Conservation (phyloP, 1,140 invertebrate species). For the Acromyrmex heyeri region DNA sequence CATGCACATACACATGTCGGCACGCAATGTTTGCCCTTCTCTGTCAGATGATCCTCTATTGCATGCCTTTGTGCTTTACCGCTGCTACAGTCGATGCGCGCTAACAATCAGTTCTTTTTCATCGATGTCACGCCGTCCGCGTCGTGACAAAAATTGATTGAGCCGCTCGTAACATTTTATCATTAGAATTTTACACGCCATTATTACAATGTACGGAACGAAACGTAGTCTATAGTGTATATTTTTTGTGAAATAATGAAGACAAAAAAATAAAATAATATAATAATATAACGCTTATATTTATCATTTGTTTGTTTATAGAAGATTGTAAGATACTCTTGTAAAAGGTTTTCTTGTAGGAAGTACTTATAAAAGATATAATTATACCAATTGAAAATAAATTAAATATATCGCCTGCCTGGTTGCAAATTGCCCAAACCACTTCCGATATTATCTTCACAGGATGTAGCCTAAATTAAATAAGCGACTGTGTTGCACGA, state of each 20-base stretch:
- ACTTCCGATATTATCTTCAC: conserved; percentile 49
- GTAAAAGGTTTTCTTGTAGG: neutral
- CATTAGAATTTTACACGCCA: conserved; percentile 19
- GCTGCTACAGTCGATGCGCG: conserved; percentile 58
- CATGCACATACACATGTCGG: conserved; percentile 69
- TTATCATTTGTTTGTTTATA: neutral
- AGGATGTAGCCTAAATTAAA: conserved; percentile 66
- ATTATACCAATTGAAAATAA: conserved; percentile 18
- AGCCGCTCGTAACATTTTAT: conserved; percentile 15
- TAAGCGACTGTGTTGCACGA: conserved; percentile 52
- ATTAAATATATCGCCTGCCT: conserved; percentile 2
- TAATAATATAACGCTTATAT: neutral
- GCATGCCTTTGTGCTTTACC: conserved; percentile 75
- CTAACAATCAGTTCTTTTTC: conserved; percentile 24
- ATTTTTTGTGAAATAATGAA: neutral
- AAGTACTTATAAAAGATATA: neutral
- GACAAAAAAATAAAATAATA: neutral
- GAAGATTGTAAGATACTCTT: neutral
- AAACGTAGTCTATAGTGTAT: neutral
- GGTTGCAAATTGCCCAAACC: conserved; percentile 19
- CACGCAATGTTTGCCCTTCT: conserved; percentile 66
- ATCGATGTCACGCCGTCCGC: neutral
- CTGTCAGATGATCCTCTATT: conserved; percentile 69
- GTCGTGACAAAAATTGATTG: neutral
- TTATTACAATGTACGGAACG: neutral